Base-by-base conservation (phyloP, 2,113 vertebrate species). In the Nerophis ophidion region DNA sequence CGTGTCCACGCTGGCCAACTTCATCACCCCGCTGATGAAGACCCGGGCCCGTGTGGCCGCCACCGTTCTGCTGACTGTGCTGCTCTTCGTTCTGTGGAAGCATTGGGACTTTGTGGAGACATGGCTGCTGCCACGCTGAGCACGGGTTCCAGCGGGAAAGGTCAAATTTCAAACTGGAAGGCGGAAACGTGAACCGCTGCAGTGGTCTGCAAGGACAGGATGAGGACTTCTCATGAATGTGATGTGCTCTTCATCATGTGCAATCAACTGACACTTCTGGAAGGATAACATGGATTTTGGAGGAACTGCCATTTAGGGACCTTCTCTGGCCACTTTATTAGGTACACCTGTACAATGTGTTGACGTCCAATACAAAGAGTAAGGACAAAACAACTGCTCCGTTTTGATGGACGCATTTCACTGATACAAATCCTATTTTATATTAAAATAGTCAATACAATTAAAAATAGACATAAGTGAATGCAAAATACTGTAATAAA, bases 11-110 rank as follows among this genome's bases (percentile, higher is more conserved):
- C 77, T 95, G 26, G 96, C 97, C 89, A 98, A 91, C 89, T 99
- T 98, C 87, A 97, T 98, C 91, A 98, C 97, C 0, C 97, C 97
- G 0, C 91, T 99, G 87, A 94, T 98, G 94, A 98, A 97, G 91
- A 99, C 94, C 2, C 90, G 97, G 36, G 83, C 91, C 53, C 94
- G 96, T 16, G 89, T 97, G 70, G 91, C 91, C 51, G 84, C 92
- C 89, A 98, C 94, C 0, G 83, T 93, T 67, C 83, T 96, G 81
- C 87, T 98, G 54, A 84, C 93, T 54, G 85, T 98, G 65, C 67
- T 93, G 71, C 92, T 98, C 60, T 84, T 98, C 69, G 81, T 93
- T 55, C 87, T 98, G 74, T 98, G 97, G 96, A 97, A 97, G 86
- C 95, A 98, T 81, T 97, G 97, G 96, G 93, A 96, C 76, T 90